These are phyloP conservation scores for Coleophora flavipennella DNA, from an alignment of 2,888 invertebrate genomes.

Conservation along the genomic window DNA sequence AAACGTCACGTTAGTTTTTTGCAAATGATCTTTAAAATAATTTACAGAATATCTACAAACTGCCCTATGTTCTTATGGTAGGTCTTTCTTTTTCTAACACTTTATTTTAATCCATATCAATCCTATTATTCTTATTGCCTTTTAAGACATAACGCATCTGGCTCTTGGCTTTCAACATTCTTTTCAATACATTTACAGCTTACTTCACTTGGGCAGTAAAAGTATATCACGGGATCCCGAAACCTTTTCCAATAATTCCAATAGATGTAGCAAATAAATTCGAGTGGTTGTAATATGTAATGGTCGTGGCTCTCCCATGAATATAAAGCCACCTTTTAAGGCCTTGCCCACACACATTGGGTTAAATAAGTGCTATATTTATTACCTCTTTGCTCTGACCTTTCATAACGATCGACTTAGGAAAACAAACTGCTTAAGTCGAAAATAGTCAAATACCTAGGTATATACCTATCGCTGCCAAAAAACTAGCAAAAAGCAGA, in stretches of 20 bases:
- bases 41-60: too few species aligned
- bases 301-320: slow-evolving; percentile 43
- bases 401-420: slow-evolving; percentile 33
- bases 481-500: too few species aligned
- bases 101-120: too few species aligned
- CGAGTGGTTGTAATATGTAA: slow-evolving; percentile 36
- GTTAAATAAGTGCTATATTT: slow-evolving; percentile 59
- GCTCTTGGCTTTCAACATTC: not conserved
- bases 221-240: not conserved
- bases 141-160: too few species aligned
- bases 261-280: slow-evolving; percentile 28
- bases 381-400: slow-evolving; percentile 55
- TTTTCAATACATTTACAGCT: too few species aligned
- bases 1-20: too few species aligned
- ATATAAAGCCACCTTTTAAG: slow-evolving; percentile 43
- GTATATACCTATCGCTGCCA: not conserved
- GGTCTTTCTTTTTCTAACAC: too few species aligned
- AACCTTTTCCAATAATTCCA: slow-evolving; percentile 1
- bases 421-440: slow-evolving; percentile 17
- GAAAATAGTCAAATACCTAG: slow-evolving; percentile 11
- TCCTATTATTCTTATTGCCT: too few species aligned
- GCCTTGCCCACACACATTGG: slow-evolving; percentile 60
- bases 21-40: too few species aligned
- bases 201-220: not conserved
- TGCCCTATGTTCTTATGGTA: too few species aligned